Percentiles rank a stretch among this genome's conserved stretches.
phyloP scores from a whole-genome alignment of 2,113 vertebrate genomes.

The Heliornis fulica region DNA sequence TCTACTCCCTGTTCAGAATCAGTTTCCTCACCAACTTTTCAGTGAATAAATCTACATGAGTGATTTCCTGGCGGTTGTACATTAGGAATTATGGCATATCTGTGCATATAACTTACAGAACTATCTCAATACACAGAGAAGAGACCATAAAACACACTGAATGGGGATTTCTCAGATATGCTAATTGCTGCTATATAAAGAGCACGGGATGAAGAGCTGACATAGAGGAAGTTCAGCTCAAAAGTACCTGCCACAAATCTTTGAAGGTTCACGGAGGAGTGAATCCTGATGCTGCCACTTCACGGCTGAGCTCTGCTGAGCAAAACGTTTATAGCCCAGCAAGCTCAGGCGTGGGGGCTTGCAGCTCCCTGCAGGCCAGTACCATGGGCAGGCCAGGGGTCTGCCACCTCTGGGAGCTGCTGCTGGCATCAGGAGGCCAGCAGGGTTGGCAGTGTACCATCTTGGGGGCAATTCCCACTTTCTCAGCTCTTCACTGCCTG shows the following conservation, averaged over 20 bases:
- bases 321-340: not conserved
- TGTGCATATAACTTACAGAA: constrained; percentile 52
- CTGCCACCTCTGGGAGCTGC: not conserved
- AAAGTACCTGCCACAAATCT: constrained; percentile 39
- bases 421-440: not conserved
- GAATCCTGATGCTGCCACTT: not conserved
- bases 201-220: not conserved
- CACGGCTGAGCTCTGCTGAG: not conserved
- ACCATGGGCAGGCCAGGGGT: not conserved
- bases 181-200: constrained; percentile 61
- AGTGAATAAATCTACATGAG: constrained; percentile 57
- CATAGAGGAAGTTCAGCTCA: constrained; percentile 14
- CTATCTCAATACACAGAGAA: constrained; percentile 34
- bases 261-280: not conserved
- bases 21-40: constrained; percentile 37
- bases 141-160: constrained; percentile 48
- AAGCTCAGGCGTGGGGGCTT: not conserved
- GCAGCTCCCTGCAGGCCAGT: not conserved
- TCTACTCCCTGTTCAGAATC: constrained; percentile 44
- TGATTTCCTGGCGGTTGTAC: constrained; percentile 62
- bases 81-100: constrained; percentile 60
- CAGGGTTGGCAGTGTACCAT: accelerated
- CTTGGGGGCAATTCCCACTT: not conserved
- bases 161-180: constrained; percentile 60
- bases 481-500: accelerated